A percentile compares a stretch with the other conserved stretches of the same genome.
Conservation (phyloP, 1,140 invertebrate genomes). For the Pogonomyrmex californicus region DNA sequence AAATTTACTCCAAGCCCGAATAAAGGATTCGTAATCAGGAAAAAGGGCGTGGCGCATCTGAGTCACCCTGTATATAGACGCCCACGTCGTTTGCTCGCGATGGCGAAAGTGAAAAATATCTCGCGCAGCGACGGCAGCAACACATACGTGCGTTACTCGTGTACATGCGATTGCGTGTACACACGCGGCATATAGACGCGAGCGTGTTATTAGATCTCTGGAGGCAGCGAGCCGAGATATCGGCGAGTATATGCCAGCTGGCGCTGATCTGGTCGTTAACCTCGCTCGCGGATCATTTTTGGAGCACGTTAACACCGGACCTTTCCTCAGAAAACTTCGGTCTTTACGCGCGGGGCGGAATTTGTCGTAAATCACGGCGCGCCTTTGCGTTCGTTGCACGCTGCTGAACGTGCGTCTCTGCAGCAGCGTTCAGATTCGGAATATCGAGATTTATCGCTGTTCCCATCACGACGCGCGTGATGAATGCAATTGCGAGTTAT, state of each 20-base stretch:
- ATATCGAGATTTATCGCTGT: constrained; percentile 41
- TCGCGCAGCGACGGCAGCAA: constrained; percentile 49
- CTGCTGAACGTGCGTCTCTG: not conserved
- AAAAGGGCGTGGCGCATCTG: constrained; percentile 42
- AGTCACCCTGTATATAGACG: constrained; percentile 68
- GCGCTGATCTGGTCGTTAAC: constrained; percentile 76
- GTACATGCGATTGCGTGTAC: constrained; percentile 47
- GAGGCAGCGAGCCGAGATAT: constrained; percentile 70
- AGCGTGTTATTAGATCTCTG: constrained; percentile 74
- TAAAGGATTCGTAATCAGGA: constrained; percentile 20
- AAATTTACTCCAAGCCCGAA: not conserved
- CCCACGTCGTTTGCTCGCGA: constrained; percentile 72
- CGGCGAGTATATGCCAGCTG: constrained; percentile 73
- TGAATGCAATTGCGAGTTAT: not conserved
- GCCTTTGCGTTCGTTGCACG: not conserved
- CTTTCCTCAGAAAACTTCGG: constrained; percentile 49
- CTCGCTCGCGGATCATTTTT: constrained; percentile 74
- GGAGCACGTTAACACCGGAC: constrained; percentile 56
- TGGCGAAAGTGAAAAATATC: constrained; percentile 78
- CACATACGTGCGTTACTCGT: not conserved
- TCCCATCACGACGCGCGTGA: not conserved
- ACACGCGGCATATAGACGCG: constrained; percentile 14
- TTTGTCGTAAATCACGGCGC: constrained; percentile 56
- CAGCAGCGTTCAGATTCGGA: constrained; percentile 9
- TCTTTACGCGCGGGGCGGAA: constrained; percentile 26